Conservation (phyloP, 2,113 vertebrate genomes). For the Otis tarda region DNA sequence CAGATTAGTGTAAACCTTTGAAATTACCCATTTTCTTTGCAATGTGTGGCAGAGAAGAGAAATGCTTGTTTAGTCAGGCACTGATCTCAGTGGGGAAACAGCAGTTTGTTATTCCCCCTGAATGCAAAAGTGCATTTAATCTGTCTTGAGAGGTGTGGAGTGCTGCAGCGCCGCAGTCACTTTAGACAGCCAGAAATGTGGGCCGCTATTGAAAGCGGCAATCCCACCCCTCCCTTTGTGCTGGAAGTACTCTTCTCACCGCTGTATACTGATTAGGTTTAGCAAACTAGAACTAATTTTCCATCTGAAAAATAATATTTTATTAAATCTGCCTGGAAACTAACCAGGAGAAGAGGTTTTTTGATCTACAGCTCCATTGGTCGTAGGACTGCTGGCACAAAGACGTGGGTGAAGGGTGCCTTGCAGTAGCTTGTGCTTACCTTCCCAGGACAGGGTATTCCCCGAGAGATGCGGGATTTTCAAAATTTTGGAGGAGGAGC, state of each 20-base stretch:
- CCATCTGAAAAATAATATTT: not conserved
- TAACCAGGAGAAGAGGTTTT: not conserved
- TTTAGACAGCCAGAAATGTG: not conserved
- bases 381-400: not conserved
- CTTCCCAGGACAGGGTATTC: not conserved
- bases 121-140: constrained; percentile 36
- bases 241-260: not conserved
- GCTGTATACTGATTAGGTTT: not conserved
- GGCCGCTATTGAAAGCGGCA: not conserved
- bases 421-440: not conserved
- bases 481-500: not conserved
- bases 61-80: not conserved
- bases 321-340: not conserved
- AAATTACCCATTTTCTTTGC: constrained; percentile 31
- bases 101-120: not conserved
- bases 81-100: constrained; percentile 2
- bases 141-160: constrained; percentile 1
- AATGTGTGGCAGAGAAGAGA: not conserved
- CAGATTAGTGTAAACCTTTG: not conserved
- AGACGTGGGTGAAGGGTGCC: not conserved
- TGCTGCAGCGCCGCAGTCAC: not conserved
- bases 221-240: not conserved
- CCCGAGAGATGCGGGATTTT: not conserved
- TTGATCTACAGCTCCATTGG: not conserved
- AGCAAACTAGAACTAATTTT: not conserved